Evolutionary conservation across 1,140 invertebrate species (phyloP).

Genomic region (Augochlora pura): DNA sequence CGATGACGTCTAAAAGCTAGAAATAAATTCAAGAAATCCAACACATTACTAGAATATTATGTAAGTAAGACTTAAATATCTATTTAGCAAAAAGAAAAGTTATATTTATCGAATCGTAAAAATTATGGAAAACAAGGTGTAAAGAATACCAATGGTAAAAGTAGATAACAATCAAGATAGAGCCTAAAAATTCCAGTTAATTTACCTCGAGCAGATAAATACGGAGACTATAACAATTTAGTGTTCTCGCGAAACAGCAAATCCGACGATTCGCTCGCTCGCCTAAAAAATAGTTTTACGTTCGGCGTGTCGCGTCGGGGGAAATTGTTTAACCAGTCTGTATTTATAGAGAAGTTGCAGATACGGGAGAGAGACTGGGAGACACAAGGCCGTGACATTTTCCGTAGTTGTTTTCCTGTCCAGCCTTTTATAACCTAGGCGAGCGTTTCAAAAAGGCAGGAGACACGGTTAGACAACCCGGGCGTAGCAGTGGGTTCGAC

Average conservation of each 20-base stretch:
- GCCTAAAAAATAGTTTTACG: not conserved
- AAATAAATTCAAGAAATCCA: no score
- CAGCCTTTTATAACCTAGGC: conserved; percentile 48
- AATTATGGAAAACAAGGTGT: no score
- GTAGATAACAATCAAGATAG: no score
- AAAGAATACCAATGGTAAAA: no score
- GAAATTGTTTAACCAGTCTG: conserved; percentile 14
- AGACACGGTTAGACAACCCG: conserved; percentile 48
- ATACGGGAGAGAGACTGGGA: conserved; percentile 3
- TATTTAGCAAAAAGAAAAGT: no score
- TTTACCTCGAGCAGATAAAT: no score
- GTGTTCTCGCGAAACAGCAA: not conserved
- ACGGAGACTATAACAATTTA: no score
- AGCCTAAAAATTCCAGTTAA: no score
- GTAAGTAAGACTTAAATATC: no score
- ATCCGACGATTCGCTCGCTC: not conserved
- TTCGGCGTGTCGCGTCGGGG: not conserved
- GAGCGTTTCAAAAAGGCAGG: conserved; percentile 54
- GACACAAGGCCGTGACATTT: conserved; percentile 68
- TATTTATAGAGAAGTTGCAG: conserved; percentile 33
- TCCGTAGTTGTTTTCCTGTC: conserved; percentile 68
- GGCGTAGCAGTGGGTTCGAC: not conserved
- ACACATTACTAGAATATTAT: no score
- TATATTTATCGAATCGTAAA: no score
- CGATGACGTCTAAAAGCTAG: no score